Base-by-base conservation (phyloP, 37 sponge, comb jelly and placozoan species). In the Geodia barretti region DNA sequence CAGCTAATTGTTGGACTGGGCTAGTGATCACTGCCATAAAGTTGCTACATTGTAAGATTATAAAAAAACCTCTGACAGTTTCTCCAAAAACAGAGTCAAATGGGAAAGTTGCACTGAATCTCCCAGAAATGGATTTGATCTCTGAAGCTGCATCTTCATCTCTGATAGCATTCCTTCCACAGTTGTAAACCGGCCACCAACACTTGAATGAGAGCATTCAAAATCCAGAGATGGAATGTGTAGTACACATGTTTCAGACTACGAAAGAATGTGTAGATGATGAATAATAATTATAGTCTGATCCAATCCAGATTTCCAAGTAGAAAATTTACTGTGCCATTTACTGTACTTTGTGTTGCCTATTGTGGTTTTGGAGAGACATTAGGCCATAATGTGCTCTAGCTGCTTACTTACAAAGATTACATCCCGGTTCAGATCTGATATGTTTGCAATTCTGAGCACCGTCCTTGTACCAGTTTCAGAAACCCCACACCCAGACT, bases 141-240 rank as follows among this genome's bases (percentile, higher is more conserved):
- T 30, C 17, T 71, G 68, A 60, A 94, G 60, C 76, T 98, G 90
- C 3, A 90, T 89, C 35, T 73, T 89, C 1, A 96, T 61, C 21
- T 84, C 74, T n/a, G 21, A 14, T 36, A 98, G 80, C 65, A 98
- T 60, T 2, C 99, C 99, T 62, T 98, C 99, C 5, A 98, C 62
- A 5, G 99, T 98, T 14, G 97, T 91, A 81, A 98, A 98, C 41
- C 84, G 41, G 0, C 99, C 99, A 34, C 97, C 95, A 1, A 94
- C 83, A 19, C 93, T 76, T 0, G 92, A 86, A 70, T 85, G 78
- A 26, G 83, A 36, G 60, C 93, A 65, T 63, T 87, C 90, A 59
- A 98, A 72, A n/a, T 94, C 91, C 58, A 98, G 67, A 31, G 87
- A 92, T 4, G 95, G 95, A 39, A 98, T 88, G 38, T 24, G 7